Conservation (phyloP, 2,797 vertebrate genomes). For the Helicolenus hilgendorfi region DNA sequence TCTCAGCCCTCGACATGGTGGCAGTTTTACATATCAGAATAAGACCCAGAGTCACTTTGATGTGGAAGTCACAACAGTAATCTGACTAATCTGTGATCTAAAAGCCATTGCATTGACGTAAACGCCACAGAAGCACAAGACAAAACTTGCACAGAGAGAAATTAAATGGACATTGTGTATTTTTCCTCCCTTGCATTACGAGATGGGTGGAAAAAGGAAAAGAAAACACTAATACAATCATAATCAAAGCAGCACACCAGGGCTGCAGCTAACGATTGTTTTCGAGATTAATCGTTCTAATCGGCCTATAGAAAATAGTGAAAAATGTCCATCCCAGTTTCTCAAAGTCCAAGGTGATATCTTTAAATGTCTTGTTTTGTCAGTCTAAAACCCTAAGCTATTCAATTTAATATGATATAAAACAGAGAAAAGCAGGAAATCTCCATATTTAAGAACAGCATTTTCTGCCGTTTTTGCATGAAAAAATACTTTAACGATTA, state of each 20-base stretch:
- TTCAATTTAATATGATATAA: too few relatives aligned
- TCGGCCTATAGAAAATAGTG: rapidly evolving
- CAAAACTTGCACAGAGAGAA: not conserved
- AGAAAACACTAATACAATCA: not conserved
- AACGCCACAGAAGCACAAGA: not conserved
- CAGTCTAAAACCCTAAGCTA: too few relatives aligned
- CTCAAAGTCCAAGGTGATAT: too few relatives aligned
- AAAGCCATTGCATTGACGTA: not conserved
- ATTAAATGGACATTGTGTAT: not conserved
- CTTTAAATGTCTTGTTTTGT: too few relatives aligned
- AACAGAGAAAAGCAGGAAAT: too few relatives aligned
- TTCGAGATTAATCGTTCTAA: rapidly evolving
- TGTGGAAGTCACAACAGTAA: not conserved
- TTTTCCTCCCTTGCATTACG: not conserved
- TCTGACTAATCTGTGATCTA: not conserved
- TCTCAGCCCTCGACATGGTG: not conserved
- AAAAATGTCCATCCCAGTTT: too few relatives aligned
- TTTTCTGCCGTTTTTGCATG: too few relatives aligned
- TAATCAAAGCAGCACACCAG: not conserved
- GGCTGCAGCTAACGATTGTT: too few relatives aligned
- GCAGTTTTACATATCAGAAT: not conserved
- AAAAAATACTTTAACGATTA: too few relatives aligned
- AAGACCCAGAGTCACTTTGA: not conserved
- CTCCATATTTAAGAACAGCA: too few relatives aligned
- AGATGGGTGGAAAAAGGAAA: not conserved